phyloP scores from a whole-genome alignment of 2,113 vertebrate genomes.

The Chrysemys picta region DNA sequence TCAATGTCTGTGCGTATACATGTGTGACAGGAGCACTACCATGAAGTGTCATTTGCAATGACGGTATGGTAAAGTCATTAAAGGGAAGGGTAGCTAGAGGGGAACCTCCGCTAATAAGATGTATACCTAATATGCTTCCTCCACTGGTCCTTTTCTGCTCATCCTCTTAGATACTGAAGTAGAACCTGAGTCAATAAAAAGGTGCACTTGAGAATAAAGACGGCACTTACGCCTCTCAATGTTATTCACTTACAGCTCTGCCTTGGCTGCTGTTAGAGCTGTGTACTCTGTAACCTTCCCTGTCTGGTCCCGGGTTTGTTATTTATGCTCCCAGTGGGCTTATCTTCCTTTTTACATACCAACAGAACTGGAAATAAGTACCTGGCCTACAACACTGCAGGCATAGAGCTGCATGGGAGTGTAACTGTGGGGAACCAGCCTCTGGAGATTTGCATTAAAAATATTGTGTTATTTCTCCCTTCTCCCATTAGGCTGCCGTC shows the following conservation, averaged over 20 bases:
- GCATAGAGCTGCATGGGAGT: not conserved
- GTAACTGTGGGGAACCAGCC: not conserved
- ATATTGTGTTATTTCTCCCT: conserved; percentile 14
- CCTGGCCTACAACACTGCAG: not conserved
- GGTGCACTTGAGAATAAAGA: not conserved
- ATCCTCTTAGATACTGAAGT: not conserved
- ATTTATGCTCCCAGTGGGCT: not conserved
- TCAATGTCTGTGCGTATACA: not conserved
- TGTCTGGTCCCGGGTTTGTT: not conserved
- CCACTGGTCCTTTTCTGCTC: not conserved
- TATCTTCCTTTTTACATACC: not conserved
- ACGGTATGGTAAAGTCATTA: not conserved
- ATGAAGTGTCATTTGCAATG: not conserved
- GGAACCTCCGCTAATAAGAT: not conserved
- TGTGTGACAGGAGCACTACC: not conserved
- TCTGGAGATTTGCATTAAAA: conserved; percentile 26
- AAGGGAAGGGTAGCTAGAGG: not conserved
- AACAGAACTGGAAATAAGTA: conserved; percentile 5
- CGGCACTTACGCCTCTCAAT: not conserved
- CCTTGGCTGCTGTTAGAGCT: not conserved
- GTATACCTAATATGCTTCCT: not conserved
- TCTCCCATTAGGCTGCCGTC: conserved; percentile 47
- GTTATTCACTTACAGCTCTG: not conserved
- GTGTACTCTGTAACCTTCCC: not conserved
- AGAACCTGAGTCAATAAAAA: not conserved